phyloP scores from a whole-genome alignment of 1,140 invertebrate species.

The Ceratina japonica region DNA sequence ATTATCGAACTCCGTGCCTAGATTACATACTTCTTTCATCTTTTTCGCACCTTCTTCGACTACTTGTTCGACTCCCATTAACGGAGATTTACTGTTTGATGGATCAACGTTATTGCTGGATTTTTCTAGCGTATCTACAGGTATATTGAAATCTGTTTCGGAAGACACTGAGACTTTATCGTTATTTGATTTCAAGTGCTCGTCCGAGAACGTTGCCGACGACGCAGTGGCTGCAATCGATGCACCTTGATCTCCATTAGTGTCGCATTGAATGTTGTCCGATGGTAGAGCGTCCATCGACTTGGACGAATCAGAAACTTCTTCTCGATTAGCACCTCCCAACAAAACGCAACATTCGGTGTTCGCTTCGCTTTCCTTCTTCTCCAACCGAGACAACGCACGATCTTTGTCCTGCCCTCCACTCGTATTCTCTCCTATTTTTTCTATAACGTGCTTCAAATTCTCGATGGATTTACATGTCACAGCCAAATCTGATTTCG shows the following conservation, averaged over 20 bases:
- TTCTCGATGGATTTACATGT: conserved; percentile 74
- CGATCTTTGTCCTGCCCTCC: conserved; percentile 52
- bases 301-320: conserved; percentile 16
- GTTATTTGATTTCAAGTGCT: conserved; percentile 12
- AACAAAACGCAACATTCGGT: not conserved
- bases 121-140: conserved; percentile 41
- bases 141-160: conserved; percentile 39
- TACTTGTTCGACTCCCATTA: conserved; percentile 34
- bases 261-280: conserved; percentile 8
- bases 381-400: not conserved
- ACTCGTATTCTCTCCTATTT: conserved; percentile 67
- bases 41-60: conserved; percentile 58
- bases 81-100: conserved; percentile 35
- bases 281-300: not conserved
- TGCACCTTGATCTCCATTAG: not conserved
- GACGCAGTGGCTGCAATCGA: not conserved
- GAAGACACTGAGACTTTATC: conserved; percentile 1
- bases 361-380: conserved; percentile 37
- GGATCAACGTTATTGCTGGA: not conserved
- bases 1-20: conserved; percentile 70
- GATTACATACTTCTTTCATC: conserved; percentile 66
- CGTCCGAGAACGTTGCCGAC: not conserved
- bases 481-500: conserved; percentile 60
- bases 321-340: not conserved
- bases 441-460: conserved; percentile 70